phyloP scores from a whole-genome alignment of 2,797 vertebrate genomes.

The Sternotherus odoratus region DNA sequence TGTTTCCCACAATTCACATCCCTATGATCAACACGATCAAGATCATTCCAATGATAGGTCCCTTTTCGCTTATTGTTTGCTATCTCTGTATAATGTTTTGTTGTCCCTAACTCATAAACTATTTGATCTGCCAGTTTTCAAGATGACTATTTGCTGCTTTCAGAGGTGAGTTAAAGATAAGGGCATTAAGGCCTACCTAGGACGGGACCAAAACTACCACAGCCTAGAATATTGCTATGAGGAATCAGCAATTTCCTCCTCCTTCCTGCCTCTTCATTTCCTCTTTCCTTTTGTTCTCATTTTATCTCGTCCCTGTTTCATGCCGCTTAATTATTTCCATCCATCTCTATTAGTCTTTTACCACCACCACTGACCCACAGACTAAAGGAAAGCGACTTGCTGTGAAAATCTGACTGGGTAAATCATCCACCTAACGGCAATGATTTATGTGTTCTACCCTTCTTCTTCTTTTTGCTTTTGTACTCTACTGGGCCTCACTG shows the following conservation, averaged over 20 bases:
- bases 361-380: slow-evolving; percentile 5
- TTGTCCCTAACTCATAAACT: background rate
- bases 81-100: background rate
- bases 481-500: background rate
- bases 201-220: background rate
- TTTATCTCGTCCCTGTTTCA: slow-evolving; percentile 45
- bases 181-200: background rate
- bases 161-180: background rate
- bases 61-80: background rate
- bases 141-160: background rate
- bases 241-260: slow-evolving; percentile 34
- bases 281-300: slow-evolving; percentile 54
- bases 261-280: slow-evolving; percentile 46
- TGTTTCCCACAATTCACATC: background rate
- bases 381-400: slow-evolving; percentile 13
- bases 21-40: background rate
- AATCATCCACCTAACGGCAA: background rate
- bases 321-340: slow-evolving; percentile 46
- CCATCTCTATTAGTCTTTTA: slow-evolving; percentile 51
- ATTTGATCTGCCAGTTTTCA: background rate
- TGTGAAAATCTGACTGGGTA: background rate
- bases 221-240: slow-evolving; percentile 2
- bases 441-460: slow-evolving; percentile 33
- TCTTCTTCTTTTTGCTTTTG: background rate
- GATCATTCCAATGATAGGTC: background rate